These are phyloP conservation scores for Scaptodrosophila lebanonensis DNA, from an alignment of 1,140 invertebrate genomes.

Conservation along the genomic window DNA sequence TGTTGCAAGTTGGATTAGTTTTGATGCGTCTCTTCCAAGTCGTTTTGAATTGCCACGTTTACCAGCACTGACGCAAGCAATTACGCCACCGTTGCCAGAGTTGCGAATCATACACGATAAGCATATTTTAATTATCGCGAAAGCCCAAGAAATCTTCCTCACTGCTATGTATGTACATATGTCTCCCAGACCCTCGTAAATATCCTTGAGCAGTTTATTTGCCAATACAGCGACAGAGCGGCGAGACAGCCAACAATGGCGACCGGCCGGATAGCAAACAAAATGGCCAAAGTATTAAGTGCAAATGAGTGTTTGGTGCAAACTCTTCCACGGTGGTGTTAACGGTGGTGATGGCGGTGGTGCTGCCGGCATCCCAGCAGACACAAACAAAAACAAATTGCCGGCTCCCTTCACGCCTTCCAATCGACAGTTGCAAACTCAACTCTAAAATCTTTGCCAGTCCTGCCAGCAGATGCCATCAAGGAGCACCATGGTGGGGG, in stretches of 20 bases:
- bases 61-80: conserved; percentile 62
- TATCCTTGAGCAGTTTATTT: conserved; percentile 39
- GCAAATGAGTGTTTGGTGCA: conserved; percentile 57
- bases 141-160: conserved; percentile 55
- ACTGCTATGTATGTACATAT: too few species aligned
- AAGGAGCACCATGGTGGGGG: too few species aligned
- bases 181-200: conserved; percentile 15
- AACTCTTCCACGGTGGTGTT: too few species aligned
- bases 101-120: not conserved
- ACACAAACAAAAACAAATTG: conserved; percentile 57
- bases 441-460: conserved; percentile 31
- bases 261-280: conserved; percentile 43
- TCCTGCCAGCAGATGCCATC: conserved; percentile 14
- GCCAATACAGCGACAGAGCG: not conserved
- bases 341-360: not conserved
- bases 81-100: conserved; percentile 57
- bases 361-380: conserved; percentile 8
- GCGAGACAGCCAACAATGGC: conserved; percentile 30
- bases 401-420: conserved; percentile 9
- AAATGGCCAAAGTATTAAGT: conserved; percentile 68
- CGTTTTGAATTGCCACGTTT: conserved; percentile 27
- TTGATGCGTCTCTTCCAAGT: not conserved
- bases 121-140: conserved; percentile 65
- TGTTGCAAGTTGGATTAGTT: conserved; percentile 25
- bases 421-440: conserved; percentile 51